phyloP scores from a whole-genome alignment of 2,797 vertebrate genomes.

The Manis crassicaudata region DNA sequence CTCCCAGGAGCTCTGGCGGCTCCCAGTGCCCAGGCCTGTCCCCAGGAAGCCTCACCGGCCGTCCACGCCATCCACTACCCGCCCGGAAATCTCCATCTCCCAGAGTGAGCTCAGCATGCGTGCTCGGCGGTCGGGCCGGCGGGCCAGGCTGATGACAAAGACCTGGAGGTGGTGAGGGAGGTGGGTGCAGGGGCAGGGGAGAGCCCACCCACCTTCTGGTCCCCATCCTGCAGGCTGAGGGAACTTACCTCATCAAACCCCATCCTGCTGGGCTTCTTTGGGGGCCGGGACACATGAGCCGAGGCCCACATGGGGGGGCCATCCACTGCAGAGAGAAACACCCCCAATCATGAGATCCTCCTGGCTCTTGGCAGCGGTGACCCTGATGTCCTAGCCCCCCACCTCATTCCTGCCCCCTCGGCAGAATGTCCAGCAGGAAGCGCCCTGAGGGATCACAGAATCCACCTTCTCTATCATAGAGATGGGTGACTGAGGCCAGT shows the following conservation, averaged over 20 bases:
- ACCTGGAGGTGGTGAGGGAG: constrained; percentile 85
- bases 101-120: constrained; percentile 94
- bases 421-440: neutral
- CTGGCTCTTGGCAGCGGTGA: neutral
- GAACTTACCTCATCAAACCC: constrained; percentile 94
- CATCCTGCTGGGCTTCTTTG: constrained; percentile 92
- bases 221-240: fast-evolving
- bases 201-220: fast-evolving
- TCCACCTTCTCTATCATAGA: neutral
- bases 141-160: constrained; percentile 95
- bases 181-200: neutral
- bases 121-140: constrained; percentile 91
- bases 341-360: neutral
- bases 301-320: constrained; percentile 94
- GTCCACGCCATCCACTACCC: constrained; percentile 94
- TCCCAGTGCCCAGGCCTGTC: neutral
- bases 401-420: neutral
- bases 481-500: neutral
- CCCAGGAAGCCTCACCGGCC: constrained; percentile 88
- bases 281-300: constrained; percentile 87
- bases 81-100: constrained; percentile 92
- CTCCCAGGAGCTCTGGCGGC: neutral
- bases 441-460: neutral
- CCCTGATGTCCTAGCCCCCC: neutral
- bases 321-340: constrained; percentile 88